Conservation (phyloP, 2,797 vertebrate species). For the Rhynchonycteris naso region DNA sequence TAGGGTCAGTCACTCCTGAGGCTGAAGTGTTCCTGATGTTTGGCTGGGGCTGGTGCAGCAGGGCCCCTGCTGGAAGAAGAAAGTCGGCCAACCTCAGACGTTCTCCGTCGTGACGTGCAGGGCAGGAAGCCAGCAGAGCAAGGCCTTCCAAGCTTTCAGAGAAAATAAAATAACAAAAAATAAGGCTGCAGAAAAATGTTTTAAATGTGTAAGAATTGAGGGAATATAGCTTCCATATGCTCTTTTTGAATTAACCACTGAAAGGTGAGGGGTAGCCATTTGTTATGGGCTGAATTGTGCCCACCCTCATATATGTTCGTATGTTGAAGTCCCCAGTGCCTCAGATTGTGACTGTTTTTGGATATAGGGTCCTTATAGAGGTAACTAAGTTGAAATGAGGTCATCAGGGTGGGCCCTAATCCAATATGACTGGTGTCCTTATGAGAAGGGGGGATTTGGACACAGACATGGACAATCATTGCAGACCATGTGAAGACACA, state of each 20-base stretch:
- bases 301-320: not conserved
- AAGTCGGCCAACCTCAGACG: not conserved
- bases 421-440: not conserved
- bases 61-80: not conserved
- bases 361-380: not conserved
- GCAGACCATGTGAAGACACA: not conserved
- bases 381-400: not conserved
- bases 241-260: not conserved
- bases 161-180: not conserved
- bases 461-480: not conserved
- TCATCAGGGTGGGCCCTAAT: not conserved
- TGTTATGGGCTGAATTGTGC: not conserved
- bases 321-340: not conserved
- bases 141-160: not conserved
- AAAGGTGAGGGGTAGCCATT: not conserved
- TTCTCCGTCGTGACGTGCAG: not conserved
- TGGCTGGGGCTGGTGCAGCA: not conserved
- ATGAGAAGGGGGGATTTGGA: not conserved
- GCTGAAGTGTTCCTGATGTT: not conserved
- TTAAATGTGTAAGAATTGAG: conserved; percentile 11
- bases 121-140: not conserved
- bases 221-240: not conserved
- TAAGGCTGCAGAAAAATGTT: not conserved
- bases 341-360: not conserved
- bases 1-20: not conserved